Evolutionary conservation across 2,797 vertebrate genomes (phyloP).

Genomic region (Pantherophis vulpinus): DNA sequence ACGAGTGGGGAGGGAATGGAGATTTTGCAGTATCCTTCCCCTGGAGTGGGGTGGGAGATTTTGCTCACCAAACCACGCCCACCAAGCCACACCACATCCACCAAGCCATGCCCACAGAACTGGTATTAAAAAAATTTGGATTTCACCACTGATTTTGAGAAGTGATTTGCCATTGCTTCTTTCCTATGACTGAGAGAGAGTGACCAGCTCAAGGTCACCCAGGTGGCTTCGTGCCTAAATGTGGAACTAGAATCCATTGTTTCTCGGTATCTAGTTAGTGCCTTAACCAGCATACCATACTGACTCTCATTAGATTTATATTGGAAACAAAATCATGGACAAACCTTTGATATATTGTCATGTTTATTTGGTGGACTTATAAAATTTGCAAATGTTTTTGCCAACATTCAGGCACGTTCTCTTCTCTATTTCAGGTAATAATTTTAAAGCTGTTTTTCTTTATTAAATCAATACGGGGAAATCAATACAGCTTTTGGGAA

Average conservation of each 20-base stretch:
- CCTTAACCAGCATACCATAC: neutral
- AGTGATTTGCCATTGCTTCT: neutral
- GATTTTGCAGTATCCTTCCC: too few species aligned
- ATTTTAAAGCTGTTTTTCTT: neutral
- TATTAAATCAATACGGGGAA: neutral
- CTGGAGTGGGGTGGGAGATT: too few species aligned
- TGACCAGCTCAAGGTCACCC: neutral
- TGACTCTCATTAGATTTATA: conserved; percentile 23
- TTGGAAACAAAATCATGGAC: conserved; percentile 41
- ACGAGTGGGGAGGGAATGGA: too few species aligned
- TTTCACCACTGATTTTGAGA: neutral
- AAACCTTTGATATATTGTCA: conserved; percentile 52
- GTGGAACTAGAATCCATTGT: neutral
- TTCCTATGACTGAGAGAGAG: neutral
- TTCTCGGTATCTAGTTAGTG: neutral
- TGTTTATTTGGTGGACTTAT: conserved; percentile 45
- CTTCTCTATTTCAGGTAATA: neutral
- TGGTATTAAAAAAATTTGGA: too few species aligned
- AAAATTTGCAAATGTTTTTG: neutral
- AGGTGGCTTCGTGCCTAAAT: neutral
- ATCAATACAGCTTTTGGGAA: neutral
- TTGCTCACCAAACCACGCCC: too few species aligned
- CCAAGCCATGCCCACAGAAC: too few species aligned
- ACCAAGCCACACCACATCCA: too few species aligned
- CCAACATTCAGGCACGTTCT: neutral